Percentiles rank a stretch among this genome's conserved stretches.
phyloP scores from a whole-genome alignment of 2,888 invertebrate species.

The Hanleya hanleyi region DNA sequence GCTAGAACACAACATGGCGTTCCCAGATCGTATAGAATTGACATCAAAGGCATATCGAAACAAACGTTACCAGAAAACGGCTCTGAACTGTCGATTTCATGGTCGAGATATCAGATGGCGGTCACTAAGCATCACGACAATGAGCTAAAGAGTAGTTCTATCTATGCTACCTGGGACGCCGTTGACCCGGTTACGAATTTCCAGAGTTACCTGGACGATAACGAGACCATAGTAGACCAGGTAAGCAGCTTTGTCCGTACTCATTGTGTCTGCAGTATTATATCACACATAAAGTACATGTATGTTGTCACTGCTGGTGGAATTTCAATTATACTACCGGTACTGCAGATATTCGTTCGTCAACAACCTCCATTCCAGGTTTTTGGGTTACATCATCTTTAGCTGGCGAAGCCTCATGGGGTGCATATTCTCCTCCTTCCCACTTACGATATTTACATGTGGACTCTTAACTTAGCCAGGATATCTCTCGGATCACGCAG shows the following conservation, averaged over 20 bases:
- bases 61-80: slow-evolving; percentile 45
- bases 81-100: slow-evolving; percentile 49
- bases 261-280: no score
- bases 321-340: no score
- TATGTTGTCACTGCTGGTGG: no score
- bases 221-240: slow-evolving; percentile 53
- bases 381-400: no score
- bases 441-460: no score
- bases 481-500: no score
- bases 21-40: slow-evolving; percentile 49
- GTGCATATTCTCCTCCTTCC: no score
- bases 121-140: slow-evolving; percentile 48
- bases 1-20: slow-evolving; percentile 42
- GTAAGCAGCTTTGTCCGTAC: slow-evolving; percentile 33
- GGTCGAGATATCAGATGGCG: slow-evolving; percentile 59
- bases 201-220: slow-evolving; percentile 43
- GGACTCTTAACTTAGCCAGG: no score
- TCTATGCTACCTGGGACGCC: slow-evolving; percentile 49
- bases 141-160: slow-evolving; percentile 51
- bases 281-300: no score
- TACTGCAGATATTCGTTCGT: no score
- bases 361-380: no score
- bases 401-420: no score
- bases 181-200: slow-evolving; percentile 49
- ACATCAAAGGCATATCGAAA: slow-evolving; percentile 51